These are phyloP conservation scores for Drosophila kurseongensis DNA, from an alignment of 1,140 invertebrate genomes.

Conservation along the genomic window DNA sequence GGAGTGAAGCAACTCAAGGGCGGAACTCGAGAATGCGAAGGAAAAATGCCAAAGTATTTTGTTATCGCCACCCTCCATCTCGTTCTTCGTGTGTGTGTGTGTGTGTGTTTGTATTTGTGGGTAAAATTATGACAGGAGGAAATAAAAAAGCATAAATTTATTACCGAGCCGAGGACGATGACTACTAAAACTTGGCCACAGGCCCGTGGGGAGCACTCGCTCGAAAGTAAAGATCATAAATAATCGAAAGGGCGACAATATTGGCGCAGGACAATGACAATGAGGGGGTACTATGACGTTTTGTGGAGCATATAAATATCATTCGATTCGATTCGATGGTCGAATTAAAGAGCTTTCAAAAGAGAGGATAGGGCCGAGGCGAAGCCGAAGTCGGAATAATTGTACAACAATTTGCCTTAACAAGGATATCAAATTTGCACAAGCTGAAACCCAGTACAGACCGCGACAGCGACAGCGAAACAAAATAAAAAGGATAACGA, in stretches of 20 bases:
- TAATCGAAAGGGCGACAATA: slow-evolving; percentile 82
- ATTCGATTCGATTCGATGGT: slow-evolving; percentile 31
- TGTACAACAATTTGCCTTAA: slow-evolving; percentile 80
- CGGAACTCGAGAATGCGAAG: slow-evolving; percentile 26
- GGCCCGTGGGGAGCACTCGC: slow-evolving; percentile 69
- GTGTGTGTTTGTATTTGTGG: slow-evolving; percentile 67
- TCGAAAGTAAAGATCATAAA: slow-evolving; percentile 79
- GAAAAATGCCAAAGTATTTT: slow-evolving; percentile 73
- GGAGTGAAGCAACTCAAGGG: slow-evolving; percentile 13
- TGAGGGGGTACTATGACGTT: slow-evolving; percentile 50
- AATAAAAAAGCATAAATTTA: slow-evolving; percentile 84
- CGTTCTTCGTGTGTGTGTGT: slow-evolving; percentile 41
- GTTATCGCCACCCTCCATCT: slow-evolving; percentile 36
- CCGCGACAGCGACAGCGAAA: slow-evolving; percentile 17
- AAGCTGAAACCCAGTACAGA: slow-evolving; percentile 37
- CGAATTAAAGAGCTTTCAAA: slow-evolving; percentile 42
- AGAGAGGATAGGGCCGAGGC: slow-evolving; percentile 6
- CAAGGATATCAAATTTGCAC: slow-evolving; percentile 82
- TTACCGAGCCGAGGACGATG: slow-evolving; percentile 76
- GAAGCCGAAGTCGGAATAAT: slow-evolving; percentile 64
- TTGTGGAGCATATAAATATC: slow-evolving; percentile 63
- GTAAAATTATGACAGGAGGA: slow-evolving; percentile 84
- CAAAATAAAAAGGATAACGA: slow-evolving; percentile 81
- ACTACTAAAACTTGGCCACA: slow-evolving; percentile 83
- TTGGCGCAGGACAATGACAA: slow-evolving; percentile 67